phyloP scores from a whole-genome alignment of 1,140 invertebrate species.

The Homalodisca vitripennis region DNA sequence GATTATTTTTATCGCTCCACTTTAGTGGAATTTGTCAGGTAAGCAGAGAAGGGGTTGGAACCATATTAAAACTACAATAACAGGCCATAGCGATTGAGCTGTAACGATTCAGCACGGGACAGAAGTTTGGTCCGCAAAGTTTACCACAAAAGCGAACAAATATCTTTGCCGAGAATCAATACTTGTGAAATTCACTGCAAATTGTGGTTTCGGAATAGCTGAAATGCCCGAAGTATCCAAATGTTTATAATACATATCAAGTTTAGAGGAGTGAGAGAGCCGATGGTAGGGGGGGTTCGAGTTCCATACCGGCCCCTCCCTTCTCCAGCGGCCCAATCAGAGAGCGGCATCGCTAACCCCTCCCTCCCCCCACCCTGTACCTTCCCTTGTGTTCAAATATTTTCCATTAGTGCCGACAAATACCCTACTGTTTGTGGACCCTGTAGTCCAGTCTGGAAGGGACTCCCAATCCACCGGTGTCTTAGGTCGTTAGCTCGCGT shows the following conservation, averaged over 20 bases:
- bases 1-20: no score
- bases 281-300: not conserved
- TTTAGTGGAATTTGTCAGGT: no score
- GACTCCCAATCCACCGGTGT: no score
- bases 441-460: conserved; percentile 7
- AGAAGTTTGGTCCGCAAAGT: no score
- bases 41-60: no score
- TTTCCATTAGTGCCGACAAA: conserved; percentile 29
- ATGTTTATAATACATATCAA: conserved; percentile 26
- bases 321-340: not conserved
- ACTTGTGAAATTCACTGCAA: not conserved
- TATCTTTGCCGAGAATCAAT: no score
- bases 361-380: conserved; percentile 18
- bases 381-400: conserved; percentile 25
- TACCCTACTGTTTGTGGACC: conserved; percentile 12
- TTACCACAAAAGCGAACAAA: no score
- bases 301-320: not conserved
- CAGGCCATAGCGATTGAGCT: no score
- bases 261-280: not conserved
- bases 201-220: conserved; percentile 12
- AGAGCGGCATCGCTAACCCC: not conserved
- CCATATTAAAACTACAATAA: no score
- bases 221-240: conserved; percentile 20
- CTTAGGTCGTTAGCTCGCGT: not conserved
- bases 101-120: no score